phyloP scores from a whole-genome alignment of 1,140 invertebrate species.

The Pseudomyrmex pallidus region DNA sequence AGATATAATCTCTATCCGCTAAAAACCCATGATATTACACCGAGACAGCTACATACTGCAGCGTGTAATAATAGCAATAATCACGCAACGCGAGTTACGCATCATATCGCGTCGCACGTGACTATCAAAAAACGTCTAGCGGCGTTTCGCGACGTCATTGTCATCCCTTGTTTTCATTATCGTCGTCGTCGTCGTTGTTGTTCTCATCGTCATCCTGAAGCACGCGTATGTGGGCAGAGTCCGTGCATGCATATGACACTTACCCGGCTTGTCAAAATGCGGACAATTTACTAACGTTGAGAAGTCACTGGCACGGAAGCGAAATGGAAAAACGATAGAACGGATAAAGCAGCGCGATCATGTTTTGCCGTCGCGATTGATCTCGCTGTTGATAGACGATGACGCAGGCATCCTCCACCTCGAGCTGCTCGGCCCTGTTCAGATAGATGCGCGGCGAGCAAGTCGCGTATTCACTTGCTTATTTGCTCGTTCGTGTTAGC shows the following conservation, averaged over 20 bases:
- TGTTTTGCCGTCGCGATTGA: constrained; percentile 57
- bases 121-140: neutral
- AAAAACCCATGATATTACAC: neutral
- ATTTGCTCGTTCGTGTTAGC: too few species aligned
- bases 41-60: neutral
- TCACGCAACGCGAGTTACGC: constrained; percentile 1
- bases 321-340: neutral
- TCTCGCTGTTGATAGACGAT: constrained; percentile 52
- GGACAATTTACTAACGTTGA: constrained; percentile 18
- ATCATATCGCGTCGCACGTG: constrained; percentile 29
- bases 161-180: neutral
- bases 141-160: neutral
- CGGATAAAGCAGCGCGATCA: constrained; percentile 32
- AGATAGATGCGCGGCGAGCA: constrained; percentile 29
- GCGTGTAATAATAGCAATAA: constrained; percentile 30
- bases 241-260: constrained; percentile 21
- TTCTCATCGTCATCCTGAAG: neutral
- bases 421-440: neutral
- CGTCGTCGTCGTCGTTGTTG: neutral
- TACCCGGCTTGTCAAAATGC: constrained; percentile 40
- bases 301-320: constrained; percentile 21
- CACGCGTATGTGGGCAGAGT: neutral
- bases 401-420: constrained; percentile 52
- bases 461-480: too few species aligned
- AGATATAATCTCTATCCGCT: neutral